Conservation (phyloP, 2,113 vertebrate species). For the Trichomycterus rosablanca region DNA sequence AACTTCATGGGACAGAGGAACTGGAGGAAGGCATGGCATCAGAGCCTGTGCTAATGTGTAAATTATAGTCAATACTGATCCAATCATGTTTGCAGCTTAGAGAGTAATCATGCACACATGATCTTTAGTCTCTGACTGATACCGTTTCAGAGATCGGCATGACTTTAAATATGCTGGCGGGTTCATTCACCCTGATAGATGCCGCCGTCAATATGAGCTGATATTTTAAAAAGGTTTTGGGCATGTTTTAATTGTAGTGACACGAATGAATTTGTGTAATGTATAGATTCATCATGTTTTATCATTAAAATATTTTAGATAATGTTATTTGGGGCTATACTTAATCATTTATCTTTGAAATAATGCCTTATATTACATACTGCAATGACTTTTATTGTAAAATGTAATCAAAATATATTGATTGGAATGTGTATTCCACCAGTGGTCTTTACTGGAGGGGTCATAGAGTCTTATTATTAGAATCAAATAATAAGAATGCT, state of each 20-base stretch:
- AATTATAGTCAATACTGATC: neutral
- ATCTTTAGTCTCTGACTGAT: constrained; percentile 1
- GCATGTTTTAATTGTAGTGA: neutral
- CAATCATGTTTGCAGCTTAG: constrained; percentile 7
- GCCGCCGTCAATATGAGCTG: neutral
- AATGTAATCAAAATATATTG: too few relatives aligned
- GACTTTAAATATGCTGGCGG: constrained; percentile 15
- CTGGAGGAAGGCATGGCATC: constrained; percentile 33
- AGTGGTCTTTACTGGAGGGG: too few relatives aligned
- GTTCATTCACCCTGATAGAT: constrained; percentile 14
- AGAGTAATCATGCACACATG: neutral
- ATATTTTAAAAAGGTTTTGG: neutral
- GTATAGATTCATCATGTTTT: neutral
- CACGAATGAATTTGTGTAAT: too few relatives aligned
- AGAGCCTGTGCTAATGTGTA: constrained; percentile 20
- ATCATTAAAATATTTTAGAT: neutral
- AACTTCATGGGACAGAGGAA: constrained; percentile 20
- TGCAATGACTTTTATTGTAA: too few relatives aligned
- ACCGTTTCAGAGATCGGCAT: neutral
- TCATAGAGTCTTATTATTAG: too few relatives aligned
- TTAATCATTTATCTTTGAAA: neutral
- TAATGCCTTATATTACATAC: too few relatives aligned
- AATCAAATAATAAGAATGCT: too few relatives aligned
- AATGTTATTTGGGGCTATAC: too few relatives aligned
- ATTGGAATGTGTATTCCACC: too few relatives aligned